These are phyloP conservation scores for Platysteira castanea DNA, from an alignment of 2,113 vertebrate genomes.

Conservation along the genomic window DNA sequence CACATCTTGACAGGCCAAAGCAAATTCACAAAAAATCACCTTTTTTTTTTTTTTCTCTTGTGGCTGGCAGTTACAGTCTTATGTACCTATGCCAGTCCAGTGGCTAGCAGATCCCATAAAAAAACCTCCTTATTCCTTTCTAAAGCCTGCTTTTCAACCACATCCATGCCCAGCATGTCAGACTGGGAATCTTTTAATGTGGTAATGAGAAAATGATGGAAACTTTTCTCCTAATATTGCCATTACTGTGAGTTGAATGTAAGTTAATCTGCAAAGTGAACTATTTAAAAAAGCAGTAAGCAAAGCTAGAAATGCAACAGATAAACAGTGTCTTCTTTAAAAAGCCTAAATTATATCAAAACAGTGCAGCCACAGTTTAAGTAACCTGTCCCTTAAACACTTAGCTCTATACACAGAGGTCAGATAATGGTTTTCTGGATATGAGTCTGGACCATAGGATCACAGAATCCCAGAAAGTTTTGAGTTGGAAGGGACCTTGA, in stretches of 20 bases:
- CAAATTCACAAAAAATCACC: neutral
- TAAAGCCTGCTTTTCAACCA: neutral
- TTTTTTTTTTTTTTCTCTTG: neutral
- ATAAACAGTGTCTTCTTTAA: neutral
- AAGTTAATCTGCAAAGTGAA: neutral
- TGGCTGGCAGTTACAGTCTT: accelerated
- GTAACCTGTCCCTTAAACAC: neutral
- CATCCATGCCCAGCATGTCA: neutral
- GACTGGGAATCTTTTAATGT: neutral
- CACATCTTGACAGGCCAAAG: neutral
- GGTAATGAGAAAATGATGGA: neutral
- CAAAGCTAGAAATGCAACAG: neutral
- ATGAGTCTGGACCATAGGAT: neutral
- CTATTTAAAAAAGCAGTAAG: neutral
- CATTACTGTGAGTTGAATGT: neutral
- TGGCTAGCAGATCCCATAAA: neutral
- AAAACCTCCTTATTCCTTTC: neutral
- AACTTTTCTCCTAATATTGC: neutral
- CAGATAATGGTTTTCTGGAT: neutral
- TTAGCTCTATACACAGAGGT: neutral
- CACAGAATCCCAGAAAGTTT: accelerated
- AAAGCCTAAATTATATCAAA: neutral
- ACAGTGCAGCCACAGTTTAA: neutral
- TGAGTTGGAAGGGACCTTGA: neutral
- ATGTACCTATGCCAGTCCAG: neutral